Evolutionary conservation across 2,113 vertebrate genomes (phyloP), one percentile per base, ranked within the genome.

Genomic region (Phoxinus phoxinus): DNA sequence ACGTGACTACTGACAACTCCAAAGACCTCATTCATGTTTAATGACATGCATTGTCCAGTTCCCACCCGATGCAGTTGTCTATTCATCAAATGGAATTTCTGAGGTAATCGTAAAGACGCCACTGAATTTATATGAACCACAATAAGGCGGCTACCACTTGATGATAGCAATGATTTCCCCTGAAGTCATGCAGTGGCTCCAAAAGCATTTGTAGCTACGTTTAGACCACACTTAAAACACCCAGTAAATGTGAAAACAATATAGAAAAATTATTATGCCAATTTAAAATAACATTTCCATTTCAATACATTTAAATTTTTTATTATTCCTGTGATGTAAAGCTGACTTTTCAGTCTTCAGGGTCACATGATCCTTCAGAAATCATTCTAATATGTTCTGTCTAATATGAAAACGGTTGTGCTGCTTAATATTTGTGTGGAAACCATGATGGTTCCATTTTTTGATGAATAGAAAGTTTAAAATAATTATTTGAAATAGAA

Each of bases 1-100:
- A 44, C 32, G 32, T 79, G 76, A 78, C 35, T 15, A 1, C 4
- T 3, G 4, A 13, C 30, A 44, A 44, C 77, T 63, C 35, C 56
- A 61, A 80, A 80, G 35, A 44, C 77, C 58, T 19, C n/a, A 46
- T 63, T 80, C 37, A 80, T 80, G 6, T 80, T 65, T 80, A 80
- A 63, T 80, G 58, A 65, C 10, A 35, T 30, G 58, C 41, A 44
- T 80, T 80, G 15, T 80, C 17, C 3, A 46, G 58, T 21, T 80
- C 35, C n/a, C 27, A 19, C 35, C 58, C 27, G 56, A 80, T 80
- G 37, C 58, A 21, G n/a, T 77, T 8, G 32, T 44, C 58, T 80
- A 30, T 78, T 35, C 32, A 7, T 13, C 76, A 78, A 59, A 35
- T 15, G 27, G 15, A 19, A 59, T 79, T 78, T 78, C 17, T 77